Percentiles rank a stretch among this genome's conserved stretches.
These are phyloP conservation scores for Xanthostigma xanthostigma DNA, from an alignment of 2,888 invertebrate genomes.

Conservation along the genomic window DNA sequence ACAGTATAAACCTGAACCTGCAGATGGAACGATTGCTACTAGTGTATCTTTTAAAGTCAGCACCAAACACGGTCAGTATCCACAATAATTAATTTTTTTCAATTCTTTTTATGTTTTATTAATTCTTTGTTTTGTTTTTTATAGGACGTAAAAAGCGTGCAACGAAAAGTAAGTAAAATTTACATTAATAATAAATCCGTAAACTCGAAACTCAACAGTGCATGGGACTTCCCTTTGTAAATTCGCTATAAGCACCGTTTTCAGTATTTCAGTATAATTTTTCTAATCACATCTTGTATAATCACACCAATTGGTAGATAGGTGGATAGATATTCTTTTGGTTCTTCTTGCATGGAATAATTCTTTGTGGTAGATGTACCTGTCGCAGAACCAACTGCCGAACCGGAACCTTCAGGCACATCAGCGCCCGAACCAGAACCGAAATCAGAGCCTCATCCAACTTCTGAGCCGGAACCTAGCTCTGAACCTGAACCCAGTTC, in stretches of 20 bases:
- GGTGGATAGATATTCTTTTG: neutral
- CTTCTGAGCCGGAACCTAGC: slow-evolving; percentile 27
- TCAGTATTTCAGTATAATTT: neutral
- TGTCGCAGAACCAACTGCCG: slow-evolving; percentile 11
- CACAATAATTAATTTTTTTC: slow-evolving; percentile 2
- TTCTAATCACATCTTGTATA: too few relatives aligned
- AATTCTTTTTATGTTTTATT: neutral
- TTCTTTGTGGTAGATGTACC: neutral
- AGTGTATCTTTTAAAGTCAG: slow-evolving; percentile 69
- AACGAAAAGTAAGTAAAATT: slow-evolving; percentile 8
- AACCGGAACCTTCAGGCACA: slow-evolving; percentile 16
- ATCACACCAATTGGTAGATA: neutral
- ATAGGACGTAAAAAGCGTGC: slow-evolving; percentile 24
- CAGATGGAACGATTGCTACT: slow-evolving; percentile 58
- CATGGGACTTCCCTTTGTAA: neutral
- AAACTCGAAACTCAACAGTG: too few relatives aligned
- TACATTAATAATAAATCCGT: too few relatives aligned
- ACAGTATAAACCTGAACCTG: slow-evolving; percentile 1
- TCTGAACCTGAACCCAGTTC: slow-evolving; percentile 24
- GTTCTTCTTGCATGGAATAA: neutral
- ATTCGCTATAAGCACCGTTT: neutral
- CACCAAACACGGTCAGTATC: slow-evolving; percentile 34
- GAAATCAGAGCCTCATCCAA: slow-evolving; percentile 21
- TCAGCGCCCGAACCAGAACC: slow-evolving; percentile 15
- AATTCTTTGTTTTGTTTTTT: slow-evolving; percentile 8